Evolutionary conservation across 2,888 invertebrate species (phyloP), one percentile per base, ranked within the genome.

Genomic region (Protophormia terraenovae): DNA sequence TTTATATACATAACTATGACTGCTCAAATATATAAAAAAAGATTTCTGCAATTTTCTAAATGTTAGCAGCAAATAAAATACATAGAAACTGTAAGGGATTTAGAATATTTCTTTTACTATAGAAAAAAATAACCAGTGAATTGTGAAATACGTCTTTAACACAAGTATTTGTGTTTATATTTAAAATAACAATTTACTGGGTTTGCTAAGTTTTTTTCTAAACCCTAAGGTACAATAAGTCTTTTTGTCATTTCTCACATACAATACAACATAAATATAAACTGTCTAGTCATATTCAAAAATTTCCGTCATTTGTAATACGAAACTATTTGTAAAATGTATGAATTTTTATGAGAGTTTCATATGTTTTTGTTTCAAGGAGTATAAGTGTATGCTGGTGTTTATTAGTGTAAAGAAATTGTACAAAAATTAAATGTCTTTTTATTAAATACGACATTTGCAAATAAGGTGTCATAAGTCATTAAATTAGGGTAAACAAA

Each of bases 221-320:
- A 60, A 50, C 66, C 50, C 76, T 29, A n/a, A 72, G 35, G 41
- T 32, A 76, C 32, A 80, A 72, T 66, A 66, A 71, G 58, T 55
- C 60, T 24, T 58, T 64, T 19, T 77, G 55, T 67, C 55, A 64
- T 72, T 53, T 79, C 41, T 24, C 35, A 50, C 22, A 53, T 22
- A 53, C n/a, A 10, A 66, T 14, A n/a, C 29, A 29, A 29, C 55
- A 55, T 60, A 64, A 60, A 69, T 53, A 66, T 64, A n/a, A 76
- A 80, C 41, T 76, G 79, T 80, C 80, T 76, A 80, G 80, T 84
- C 75, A 72, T 41, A 66, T 72, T 29, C 27, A 66, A 41, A 72
- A 38, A 55, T 77, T 69, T 62, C 41, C 41, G 10, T 66, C 71
- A 76, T 76, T 66, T 82, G 41, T 71, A 62, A 50, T 69, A 35